These are phyloP conservation scores for Dryobota labecula DNA, from an alignment of 2,888 invertebrate species.

Conservation along the genomic window DNA sequence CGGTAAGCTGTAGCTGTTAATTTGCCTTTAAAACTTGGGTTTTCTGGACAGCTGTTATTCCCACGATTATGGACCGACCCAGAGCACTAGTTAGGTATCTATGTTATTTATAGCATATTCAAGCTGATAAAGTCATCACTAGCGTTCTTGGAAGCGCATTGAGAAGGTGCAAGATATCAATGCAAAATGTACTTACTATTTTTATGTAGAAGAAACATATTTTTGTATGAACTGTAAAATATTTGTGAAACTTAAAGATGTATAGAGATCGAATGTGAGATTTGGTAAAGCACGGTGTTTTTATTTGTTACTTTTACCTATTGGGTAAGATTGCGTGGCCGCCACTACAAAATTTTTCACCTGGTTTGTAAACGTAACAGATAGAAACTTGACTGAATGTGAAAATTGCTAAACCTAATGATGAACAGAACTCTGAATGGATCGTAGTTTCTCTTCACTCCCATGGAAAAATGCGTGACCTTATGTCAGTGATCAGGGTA, in stretches of 20 bases:
- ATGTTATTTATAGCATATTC: conserved; percentile 86
- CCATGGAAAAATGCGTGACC: background rate
- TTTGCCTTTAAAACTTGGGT: conserved; percentile 27
- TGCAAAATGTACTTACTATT: conserved; percentile 50
- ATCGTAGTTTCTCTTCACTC: background rate
- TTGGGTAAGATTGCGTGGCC: conserved; percentile 81
- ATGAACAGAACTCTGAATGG: background rate
- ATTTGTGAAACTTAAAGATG: conserved; percentile 6
- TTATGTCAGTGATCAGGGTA: background rate
- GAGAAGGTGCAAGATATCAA: conserved; percentile 73
- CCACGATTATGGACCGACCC: conserved; percentile 71
- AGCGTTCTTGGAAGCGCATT: conserved; percentile 65
- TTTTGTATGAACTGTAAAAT: conserved; percentile 12
- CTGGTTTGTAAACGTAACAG: conserved; percentile 69
- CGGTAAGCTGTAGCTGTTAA: conserved; percentile 2
- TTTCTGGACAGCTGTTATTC: conserved; percentile 68
- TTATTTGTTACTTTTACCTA: conserved; percentile 74
- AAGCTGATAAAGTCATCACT: conserved; percentile 79
- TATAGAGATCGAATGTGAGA: background rate
- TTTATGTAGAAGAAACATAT: conserved; percentile 16
- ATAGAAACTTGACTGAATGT: conserved; percentile 37
- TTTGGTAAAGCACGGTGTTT: conserved; percentile 13
- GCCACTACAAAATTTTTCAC: conserved; percentile 85
- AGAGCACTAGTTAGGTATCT: conserved; percentile 72
- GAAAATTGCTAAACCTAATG: background rate